phyloP scores from a whole-genome alignment of 1,140 invertebrate species.

The Parapsyche elsis region DNA sequence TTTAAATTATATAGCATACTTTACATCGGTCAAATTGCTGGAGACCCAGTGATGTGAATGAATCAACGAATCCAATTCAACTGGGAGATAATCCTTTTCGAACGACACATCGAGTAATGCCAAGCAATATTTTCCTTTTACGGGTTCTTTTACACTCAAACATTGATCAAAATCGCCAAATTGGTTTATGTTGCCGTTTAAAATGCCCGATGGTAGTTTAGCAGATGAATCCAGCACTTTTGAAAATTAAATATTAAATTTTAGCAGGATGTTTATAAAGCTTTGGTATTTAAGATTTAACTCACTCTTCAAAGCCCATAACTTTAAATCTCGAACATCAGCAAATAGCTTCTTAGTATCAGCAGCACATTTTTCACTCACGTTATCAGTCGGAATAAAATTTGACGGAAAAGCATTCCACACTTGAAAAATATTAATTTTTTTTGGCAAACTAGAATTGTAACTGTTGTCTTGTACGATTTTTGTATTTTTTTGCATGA shows the following conservation, averaged over 20 bases:
- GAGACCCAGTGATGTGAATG: constrained; percentile 71
- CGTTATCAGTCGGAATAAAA: constrained; percentile 62
- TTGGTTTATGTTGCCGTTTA: constrained; percentile 73
- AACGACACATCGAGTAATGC: constrained; percentile 68
- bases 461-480: no score
- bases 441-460: neutral
- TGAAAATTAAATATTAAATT: neutral
- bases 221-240: constrained; percentile 72
- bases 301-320: constrained; percentile 72
- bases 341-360: constrained; percentile 63
- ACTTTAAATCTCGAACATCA: constrained; percentile 65
- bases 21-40: constrained; percentile 73
- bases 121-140: constrained; percentile 72
- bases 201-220: constrained; percentile 70
- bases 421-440: constrained; percentile 40
- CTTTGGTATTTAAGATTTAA: constrained; percentile 57
- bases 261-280: no score
- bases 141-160: constrained; percentile 62
- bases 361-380: constrained; percentile 62
- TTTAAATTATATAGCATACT: constrained; percentile 52
- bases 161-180: constrained; percentile 74
- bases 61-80: constrained; percentile 66
- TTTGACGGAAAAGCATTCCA: constrained; percentile 63
- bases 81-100: constrained; percentile 59
- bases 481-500: no score